Evolutionary conservation across 1,140 invertebrate genomes (phyloP), one percentile per base, ranked within the genome.

Genomic region (Drosophila oshimai): DNA sequence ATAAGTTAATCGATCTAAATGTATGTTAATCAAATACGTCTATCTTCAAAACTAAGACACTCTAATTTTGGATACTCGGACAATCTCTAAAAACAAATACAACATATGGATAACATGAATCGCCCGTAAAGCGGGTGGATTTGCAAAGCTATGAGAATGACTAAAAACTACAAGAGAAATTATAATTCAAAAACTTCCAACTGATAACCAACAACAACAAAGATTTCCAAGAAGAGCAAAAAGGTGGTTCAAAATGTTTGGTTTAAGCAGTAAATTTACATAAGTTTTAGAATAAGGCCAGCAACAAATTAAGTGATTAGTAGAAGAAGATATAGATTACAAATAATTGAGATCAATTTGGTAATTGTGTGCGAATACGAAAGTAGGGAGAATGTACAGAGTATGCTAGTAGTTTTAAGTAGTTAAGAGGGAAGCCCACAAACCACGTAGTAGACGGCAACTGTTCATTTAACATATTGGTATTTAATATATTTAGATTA

Each of bases 401-500:
- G 62, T 49, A 49, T 67, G 47, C 44, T 49, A 68, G 58, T 50
- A 72, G 49, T 55, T 51, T 64, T 34, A 17, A 42, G 60, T 68
- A 51, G 65, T 53, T 54, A 47, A 69, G 46, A 69, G 62, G 37
- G 67, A 69, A 79, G 78, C 77, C 80, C 88, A 86, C 79, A 89
- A 89, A 87, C 80, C 80, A 89, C 73, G 76, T 69, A 68, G 73
- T 69, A 78, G 74, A 68, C 77, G 67, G 74, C 65, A 88, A 88
- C 74, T 78, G 57, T 83, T 87, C 60, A 58, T 73, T 81, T 86
- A 89, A 89, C 87, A 89, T 81, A 89, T 73, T 74, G 73, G 86
- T 89, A 89, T 89, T 89, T 89, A 89, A 89, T 89, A 89, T 89
- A 81, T 70, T 61, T 83, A 70, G 77, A 87, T 80, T 73, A 54